Percentiles rank a stretch among this genome's conserved stretches.
phyloP scores from a whole-genome alignment of 92 coral and sea anemone genomes.

The Pocillopora meandrina region DNA sequence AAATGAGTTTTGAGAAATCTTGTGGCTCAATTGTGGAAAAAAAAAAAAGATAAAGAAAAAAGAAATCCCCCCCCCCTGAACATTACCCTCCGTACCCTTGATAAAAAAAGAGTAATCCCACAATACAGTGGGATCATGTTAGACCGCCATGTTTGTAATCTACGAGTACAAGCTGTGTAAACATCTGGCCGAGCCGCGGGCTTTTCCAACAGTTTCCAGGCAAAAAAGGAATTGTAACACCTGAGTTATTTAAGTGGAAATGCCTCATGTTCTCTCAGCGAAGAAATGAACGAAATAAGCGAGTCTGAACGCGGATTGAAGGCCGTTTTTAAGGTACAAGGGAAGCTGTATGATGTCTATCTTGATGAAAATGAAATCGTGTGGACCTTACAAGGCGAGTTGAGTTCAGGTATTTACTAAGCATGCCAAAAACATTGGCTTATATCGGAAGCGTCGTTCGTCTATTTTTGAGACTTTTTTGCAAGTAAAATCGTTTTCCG shows the following conservation, averaged over 20 bases:
- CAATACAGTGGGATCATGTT: conserved; percentile 12
- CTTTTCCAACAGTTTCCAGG: not conserved
- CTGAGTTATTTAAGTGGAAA: not conserved
- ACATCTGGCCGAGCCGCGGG: not conserved
- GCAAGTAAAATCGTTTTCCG: not conserved
- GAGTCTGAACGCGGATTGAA: conserved; percentile 23
- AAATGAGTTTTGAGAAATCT: too few relatives aligned
- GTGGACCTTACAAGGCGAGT: conserved; percentile 64
- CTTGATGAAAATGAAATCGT: conserved; percentile 63
- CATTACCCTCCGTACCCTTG: not conserved
- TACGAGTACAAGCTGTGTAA: not conserved
- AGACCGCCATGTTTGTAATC: conserved; percentile 15
- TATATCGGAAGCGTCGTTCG: not conserved
- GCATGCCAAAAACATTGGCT: conserved; percentile 7
- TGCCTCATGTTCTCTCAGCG: not conserved
- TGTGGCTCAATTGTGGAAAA: too few relatives aligned
- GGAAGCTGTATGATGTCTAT: conserved; percentile 65
- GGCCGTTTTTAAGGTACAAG: conserved; percentile 56
- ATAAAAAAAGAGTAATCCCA: conserved; percentile 12
- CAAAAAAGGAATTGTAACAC: not conserved
- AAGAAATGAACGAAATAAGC: conserved; percentile 3
- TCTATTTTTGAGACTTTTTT: not conserved
- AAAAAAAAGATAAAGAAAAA: too few relatives aligned
- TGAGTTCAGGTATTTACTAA: conserved; percentile 30
- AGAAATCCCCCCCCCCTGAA: too few relatives aligned